phyloP scores from a whole-genome alignment of 2,797 vertebrate genomes.

The Phalloptychus januarius region DNA sequence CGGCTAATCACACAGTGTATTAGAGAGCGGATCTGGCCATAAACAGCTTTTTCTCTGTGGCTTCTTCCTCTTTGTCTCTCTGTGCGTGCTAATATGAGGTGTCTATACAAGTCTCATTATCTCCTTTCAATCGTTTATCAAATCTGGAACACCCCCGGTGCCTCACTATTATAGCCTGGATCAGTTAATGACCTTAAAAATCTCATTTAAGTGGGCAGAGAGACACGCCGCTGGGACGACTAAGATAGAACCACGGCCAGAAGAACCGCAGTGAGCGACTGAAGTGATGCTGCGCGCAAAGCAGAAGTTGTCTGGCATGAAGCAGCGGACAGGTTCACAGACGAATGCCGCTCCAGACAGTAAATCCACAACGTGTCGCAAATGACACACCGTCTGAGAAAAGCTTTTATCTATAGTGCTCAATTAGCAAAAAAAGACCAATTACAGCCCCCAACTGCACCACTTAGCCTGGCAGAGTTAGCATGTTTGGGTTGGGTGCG shows the following conservation, averaged over 20 bases:
- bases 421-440: conserved; percentile 66
- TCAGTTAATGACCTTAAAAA: conserved; percentile 70
- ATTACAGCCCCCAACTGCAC: conserved; percentile 54
- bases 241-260: conserved; percentile 42
- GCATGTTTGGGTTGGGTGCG: conserved; percentile 53
- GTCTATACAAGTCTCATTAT: conserved; percentile 58
- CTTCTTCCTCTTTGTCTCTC: conserved; percentile 16
- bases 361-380: conserved; percentile 28
- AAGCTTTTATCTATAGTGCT: conserved; percentile 66
- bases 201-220: conserved; percentile 61
- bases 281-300: conserved; percentile 13
- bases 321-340: conserved; percentile 15
- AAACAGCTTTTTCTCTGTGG: conserved; percentile 19
- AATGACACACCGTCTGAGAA: conserved; percentile 28
- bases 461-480: conserved; percentile 48
- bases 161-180: conserved; percentile 64
- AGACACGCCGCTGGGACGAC: conserved; percentile 51
- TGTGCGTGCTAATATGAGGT: conserved; percentile 34
- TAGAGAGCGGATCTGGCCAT: conserved; percentile 15
- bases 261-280: conserved; percentile 22
- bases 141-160: conserved; percentile 63
- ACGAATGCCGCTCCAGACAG: conserved; percentile 16
- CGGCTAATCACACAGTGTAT: conserved; percentile 14
- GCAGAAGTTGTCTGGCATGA: conserved; percentile 18
- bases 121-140: conserved; percentile 58